Base-by-base conservation (phyloP, 2,113 vertebrate species). In the Cricetomys ansorgei region DNA sequence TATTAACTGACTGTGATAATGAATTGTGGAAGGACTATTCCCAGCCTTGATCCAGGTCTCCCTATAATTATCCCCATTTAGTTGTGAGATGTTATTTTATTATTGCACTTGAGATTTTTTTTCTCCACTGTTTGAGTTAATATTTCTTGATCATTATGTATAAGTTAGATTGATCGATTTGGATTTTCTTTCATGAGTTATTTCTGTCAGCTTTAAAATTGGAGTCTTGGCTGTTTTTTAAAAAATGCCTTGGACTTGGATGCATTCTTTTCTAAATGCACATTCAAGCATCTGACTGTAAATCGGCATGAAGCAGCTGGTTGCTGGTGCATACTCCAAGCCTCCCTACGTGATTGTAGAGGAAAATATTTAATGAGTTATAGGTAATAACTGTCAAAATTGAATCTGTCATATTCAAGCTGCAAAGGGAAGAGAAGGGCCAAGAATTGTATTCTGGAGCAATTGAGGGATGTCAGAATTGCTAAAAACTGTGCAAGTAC, bases 381-480 rank as follows among this genome's bases (percentile, higher is more conserved):
- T 76, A 88, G 86, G 97, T 96, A 96, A 97, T 98, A 97, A 94
- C 97, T 97, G 95, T 97, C 95, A 95, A 86, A 96, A 85, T 98
- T 93, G 92, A 92, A 96, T 97, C 97, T 97, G 53, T 97, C 93
- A 96, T 98, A 43, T 43, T 80, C 79, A 73, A 97, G 89, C 80
- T 98, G 97, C 96, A 96, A 96, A 94, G 91, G 93, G 88, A 97
- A 97, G 97, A 98, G 93, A 98, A 85, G 75, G 89, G 70, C 79
- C 93, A 85, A 73, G 9, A 11, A 86, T 50, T 96, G 84, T 65
- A 86, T 94, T 94, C 57, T 81, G 76, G 84, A 97, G 88, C 95
- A 97, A 65, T 21, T 87, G 69, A 96, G 85, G 94, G 93, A 89
- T 96, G 96, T 94, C 94, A 96, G 91, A 81, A 94, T 89, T 92